Base-by-base conservation (phyloP, 1,140 invertebrate genomes). In the Ips nitidus region DNA sequence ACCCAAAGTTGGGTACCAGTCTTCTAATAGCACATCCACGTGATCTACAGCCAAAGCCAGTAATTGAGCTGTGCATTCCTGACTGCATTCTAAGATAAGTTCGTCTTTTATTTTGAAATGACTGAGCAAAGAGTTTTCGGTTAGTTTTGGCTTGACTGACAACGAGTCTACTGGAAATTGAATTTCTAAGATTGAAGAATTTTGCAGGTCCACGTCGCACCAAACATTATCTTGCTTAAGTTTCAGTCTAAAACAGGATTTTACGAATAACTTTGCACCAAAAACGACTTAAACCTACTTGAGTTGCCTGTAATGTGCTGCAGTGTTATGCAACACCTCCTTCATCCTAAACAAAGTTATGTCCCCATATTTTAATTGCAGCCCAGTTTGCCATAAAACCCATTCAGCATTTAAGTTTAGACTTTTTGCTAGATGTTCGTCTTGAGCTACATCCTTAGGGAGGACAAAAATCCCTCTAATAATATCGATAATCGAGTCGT, bases 11-110 rank as follows among this genome's bases (percentile, higher is more conserved):
- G 96, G 96, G 83, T 97, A 98, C 97, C 98, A 99, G 81, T 99
- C 98, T 81, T 99, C 98, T 0, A 99, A 81, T 38, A 99, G 81
- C 59, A 96, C 91, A 80, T 99, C 98, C 74, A 99, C 94, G 79
- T 98, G 95, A 80, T 98, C 95, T 0, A 98, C 94, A n/a, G 95
- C 88, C 22, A 97, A 81, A 0, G 96, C 92, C 53, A 99, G 79
- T 8, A 99, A 80, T 77, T 95, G 93, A 1, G 96, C 90, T 63
- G 94, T 87, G 72, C 88, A 89, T 81, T 91, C 90, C 50, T 89
- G 85, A 67, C 86, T 81, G 55, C 73, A 74, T 45, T 81, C 75
- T 8, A 81, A 76, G 4, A 79, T 61, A 5, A 81, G 63, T 43
- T 78, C 74, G 41, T 74, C 70, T 55, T 75, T 84, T 38, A 89